phyloP scores from a whole-genome alignment of 23 tunicate genomes.

The Corella eumyota region DNA sequence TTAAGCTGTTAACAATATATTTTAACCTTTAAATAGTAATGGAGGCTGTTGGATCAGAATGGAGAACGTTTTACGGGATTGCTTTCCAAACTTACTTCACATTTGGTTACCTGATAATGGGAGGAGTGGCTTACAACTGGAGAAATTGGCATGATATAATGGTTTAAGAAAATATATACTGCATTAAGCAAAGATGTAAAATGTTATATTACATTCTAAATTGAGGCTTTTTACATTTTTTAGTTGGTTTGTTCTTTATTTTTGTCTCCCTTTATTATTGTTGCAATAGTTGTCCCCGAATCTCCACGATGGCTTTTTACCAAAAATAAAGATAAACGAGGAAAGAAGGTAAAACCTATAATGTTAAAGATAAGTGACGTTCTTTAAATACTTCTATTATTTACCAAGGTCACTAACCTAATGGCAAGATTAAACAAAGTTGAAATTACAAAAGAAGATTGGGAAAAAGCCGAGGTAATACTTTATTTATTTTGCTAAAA shows the following conservation, averaged over 20 bases:
- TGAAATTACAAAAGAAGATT: conserved; percentile 7
- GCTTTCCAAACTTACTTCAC: conserved; percentile 13
- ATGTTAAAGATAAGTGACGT: no score
- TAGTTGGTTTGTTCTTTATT: conserved; percentile 9
- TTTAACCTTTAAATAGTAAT: no score
- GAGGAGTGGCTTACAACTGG: conserved; percentile 28
- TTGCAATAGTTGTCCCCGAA: conserved; percentile 8
- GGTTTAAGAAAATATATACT: conserved; percentile 3
- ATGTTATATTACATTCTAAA: neutral
- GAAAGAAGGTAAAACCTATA: conserved; percentile 9
- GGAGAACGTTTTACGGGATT: conserved; percentile 26
- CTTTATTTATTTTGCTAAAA: no score
- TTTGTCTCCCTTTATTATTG: neutral
- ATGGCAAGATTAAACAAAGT: conserved; percentile 14
- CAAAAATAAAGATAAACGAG: conserved; percentile 17
- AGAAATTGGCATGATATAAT: conserved; percentile 38
- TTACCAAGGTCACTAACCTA: no score
- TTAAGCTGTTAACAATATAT: no score
- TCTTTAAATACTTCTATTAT: no score
- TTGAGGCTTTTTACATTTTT: neutral
- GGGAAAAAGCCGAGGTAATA: conserved; percentile 11
- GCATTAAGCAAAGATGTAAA: neutral
- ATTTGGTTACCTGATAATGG: conserved; percentile 27
- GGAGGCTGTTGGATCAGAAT: conserved; percentile 24
- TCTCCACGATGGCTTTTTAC: conserved; percentile 27